Evolutionary conservation across 2,113 vertebrate species (phyloP).

Genomic region (Microtus oregoni): DNA sequence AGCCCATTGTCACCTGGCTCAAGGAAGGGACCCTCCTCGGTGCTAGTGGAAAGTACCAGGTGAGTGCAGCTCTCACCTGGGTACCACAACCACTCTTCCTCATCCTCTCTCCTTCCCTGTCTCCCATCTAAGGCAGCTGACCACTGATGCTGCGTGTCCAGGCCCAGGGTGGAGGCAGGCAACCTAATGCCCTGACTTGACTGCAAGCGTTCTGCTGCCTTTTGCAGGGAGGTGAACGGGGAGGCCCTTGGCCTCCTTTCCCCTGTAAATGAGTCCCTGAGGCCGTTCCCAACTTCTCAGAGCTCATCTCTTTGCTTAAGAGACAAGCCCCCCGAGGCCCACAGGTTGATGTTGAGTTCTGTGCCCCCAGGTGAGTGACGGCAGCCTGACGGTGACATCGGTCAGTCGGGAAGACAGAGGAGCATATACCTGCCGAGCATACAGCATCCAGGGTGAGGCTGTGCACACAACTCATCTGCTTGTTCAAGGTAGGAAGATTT

Average conservation of each 20-base stretch:
- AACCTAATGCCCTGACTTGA: not conserved
- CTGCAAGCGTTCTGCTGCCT: not conserved
- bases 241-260: not conserved
- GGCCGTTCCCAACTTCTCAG: not conserved
- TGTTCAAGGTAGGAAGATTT: conserved; percentile 92
- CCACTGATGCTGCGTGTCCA: no score
- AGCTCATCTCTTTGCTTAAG: no score
- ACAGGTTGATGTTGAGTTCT: not conserved
- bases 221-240: not conserved
- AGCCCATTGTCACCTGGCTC: conserved; percentile 98
- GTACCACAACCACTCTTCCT: rapidly evolving
- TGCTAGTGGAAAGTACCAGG: conserved; percentile 94
- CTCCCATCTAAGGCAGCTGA: not conserved
- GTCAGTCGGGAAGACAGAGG: conserved; percentile 96
- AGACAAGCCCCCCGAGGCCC: rapidly evolving
- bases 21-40: conserved; percentile 93
- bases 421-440: conserved; percentile 96
- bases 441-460: conserved; percentile 98
- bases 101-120: not conserved
- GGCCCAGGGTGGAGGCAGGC: not conserved
- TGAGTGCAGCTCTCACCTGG: conserved; percentile 78
- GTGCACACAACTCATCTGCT: conserved; percentile 97
- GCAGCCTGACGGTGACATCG: conserved; percentile 94
- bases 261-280: not conserved
- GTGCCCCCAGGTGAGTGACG: conserved; percentile 92